Evolutionary conservation across 2,888 invertebrate genomes (phyloP).

Genomic region (Cryptus armator): DNA sequence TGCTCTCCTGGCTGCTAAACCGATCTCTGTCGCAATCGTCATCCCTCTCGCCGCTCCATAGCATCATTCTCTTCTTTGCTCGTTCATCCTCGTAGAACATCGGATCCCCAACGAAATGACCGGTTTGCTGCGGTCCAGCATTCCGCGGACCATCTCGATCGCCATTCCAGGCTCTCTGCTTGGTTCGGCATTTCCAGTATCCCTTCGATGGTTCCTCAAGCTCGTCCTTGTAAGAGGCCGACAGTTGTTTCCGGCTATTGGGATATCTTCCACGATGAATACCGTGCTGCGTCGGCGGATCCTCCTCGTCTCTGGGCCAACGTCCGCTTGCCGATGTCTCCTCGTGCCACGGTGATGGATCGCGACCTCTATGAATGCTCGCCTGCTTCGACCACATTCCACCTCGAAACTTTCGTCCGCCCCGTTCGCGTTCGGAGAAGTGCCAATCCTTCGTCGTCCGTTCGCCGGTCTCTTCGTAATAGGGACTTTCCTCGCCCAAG

Average conservation of each 20-base stretch:
- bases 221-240: conserved; percentile 77
- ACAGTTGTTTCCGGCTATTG: conserved; percentile 76
- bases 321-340: conserved; percentile 86
- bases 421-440: conserved; percentile 76
- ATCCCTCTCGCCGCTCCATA: conserved; percentile 84
- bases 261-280: conserved; percentile 71
- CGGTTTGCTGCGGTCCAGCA: conserved; percentile 31
- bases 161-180: conserved; percentile 79
- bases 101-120: conserved; percentile 59
- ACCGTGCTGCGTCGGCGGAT: conserved; percentile 65
- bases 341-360: conserved; percentile 93
- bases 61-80: conserved; percentile 80
- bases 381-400: conserved; percentile 81
- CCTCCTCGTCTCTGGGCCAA: conserved; percentile 80
- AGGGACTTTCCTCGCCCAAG: conserved; percentile 75
- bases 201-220: conserved; percentile 80
- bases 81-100: conserved; percentile 83
- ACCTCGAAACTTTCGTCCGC: conserved; percentile 77
- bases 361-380: conserved; percentile 89
- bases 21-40: conserved; percentile 85
- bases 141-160: conserved; percentile 70
- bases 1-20: conserved; percentile 84
- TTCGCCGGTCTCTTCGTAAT: conserved; percentile 77
- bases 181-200: conserved; percentile 81
- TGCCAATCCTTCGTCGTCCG: conserved; percentile 78